Conservation (phyloP, 2,113 vertebrate genomes). For the Eudorcas thomsonii region DNA sequence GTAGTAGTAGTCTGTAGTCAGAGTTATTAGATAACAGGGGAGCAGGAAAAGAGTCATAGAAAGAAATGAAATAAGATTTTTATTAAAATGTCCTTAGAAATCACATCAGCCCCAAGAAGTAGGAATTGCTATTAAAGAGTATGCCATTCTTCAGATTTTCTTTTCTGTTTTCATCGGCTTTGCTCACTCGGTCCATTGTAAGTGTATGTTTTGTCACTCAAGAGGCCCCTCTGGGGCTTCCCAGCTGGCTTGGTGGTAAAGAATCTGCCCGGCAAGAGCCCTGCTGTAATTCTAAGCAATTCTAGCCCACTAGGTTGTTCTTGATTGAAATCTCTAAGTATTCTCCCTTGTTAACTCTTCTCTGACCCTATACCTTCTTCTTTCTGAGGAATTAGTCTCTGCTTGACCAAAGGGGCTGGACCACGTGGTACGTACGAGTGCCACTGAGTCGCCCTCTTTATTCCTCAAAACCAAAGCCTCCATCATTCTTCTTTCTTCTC, state of each 20-base stretch:
- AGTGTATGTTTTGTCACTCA: not conserved
- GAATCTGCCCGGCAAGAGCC: not conserved
- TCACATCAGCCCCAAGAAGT: not conserved
- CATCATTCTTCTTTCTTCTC: not conserved
- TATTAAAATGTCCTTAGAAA: not conserved
- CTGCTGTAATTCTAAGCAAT: not conserved
- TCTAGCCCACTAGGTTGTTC: not conserved
- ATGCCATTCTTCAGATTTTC: not conserved
- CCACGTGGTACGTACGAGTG: accelerated
- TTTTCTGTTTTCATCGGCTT: not conserved
- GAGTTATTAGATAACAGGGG: not conserved
- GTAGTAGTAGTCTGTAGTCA: not conserved
- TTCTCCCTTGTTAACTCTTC: not conserved
- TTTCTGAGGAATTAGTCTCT: not conserved
- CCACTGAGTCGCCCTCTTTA: not conserved
- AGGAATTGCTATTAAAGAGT: not conserved
- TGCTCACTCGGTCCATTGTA: not conserved
- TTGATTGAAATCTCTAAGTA: not conserved
- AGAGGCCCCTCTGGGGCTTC: not conserved
- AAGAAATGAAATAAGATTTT: not conserved
- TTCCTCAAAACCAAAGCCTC: not conserved
- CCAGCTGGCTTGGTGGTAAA: not conserved
- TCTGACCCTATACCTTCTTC: not conserved
- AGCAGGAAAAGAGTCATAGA: not conserved
- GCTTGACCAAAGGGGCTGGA: not conserved